These are phyloP conservation scores for Drosophila micromelanica DNA, from an alignment of 1,140 invertebrate species.

Conservation along the genomic window DNA sequence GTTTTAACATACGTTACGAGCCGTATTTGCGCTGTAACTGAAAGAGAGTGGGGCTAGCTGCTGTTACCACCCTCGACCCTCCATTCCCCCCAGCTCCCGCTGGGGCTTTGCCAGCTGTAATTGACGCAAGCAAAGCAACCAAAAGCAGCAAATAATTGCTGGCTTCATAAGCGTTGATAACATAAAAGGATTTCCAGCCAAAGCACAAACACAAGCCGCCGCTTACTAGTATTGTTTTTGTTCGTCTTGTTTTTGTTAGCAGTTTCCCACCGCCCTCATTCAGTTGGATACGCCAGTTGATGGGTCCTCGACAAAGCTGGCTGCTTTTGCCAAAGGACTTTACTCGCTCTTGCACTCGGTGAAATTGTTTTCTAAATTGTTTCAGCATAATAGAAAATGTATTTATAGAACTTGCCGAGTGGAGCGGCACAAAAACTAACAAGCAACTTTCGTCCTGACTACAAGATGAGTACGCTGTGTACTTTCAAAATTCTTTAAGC, in stretches of 20 bases:
- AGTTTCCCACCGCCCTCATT: conserved; percentile 2
- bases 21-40: conserved; percentile 13
- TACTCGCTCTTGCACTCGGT: conserved; percentile 14
- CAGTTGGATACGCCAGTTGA: conserved; percentile 36
- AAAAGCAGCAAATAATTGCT: conserved; percentile 80
- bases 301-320: conserved; percentile 20
- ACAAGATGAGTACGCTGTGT: neutral
- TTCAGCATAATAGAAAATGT: conserved; percentile 58
- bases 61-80: neutral
- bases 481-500: neutral
- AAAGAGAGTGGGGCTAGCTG: conserved; percentile 1
- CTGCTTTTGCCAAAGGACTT: conserved; percentile 35
- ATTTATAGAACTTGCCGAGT: conserved; percentile 41
- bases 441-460: neutral
- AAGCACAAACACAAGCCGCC: conserved; percentile 46
- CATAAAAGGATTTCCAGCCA: conserved; percentile 70
- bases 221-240: conserved; percentile 29
- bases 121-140: conserved; percentile 68
- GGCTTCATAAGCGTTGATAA: conserved; percentile 65
- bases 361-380: conserved; percentile 70
- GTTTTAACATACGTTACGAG: conserved; percentile 60
- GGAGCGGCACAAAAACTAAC: conserved; percentile 9
- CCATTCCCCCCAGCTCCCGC: neutral
- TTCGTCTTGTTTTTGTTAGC: conserved; percentile 18
- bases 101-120: conserved; percentile 64